Evolutionary conservation across 1,140 invertebrate species (phyloP), one percentile per base, ranked within the genome.

Genomic region (Papilio polytes): DNA sequence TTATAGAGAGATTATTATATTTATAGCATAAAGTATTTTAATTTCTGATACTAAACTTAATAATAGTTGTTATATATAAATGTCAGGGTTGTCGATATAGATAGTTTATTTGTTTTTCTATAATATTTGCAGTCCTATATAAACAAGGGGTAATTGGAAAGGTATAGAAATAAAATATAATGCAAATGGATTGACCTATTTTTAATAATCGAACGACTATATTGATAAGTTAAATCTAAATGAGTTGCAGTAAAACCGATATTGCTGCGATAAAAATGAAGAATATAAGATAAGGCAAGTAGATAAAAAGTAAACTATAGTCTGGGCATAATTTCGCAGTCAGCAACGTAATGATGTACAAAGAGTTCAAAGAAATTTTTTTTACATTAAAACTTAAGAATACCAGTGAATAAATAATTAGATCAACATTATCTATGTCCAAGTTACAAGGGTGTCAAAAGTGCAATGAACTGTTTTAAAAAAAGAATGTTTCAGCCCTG

Each of bases 141-240:
- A 8, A 20, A 74, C 0, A 7, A 48, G 46, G 18, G 3, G 31
- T 7, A 26, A 3, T 18, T 10, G 20, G 12, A 70, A 31, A 31
- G 12, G 13, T 2, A 48, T 31, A 31, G 3, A 3, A 12, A 48
- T 31, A 8, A 22, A 31, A 13, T 66, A 13, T 66, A 66, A 31
- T 13, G 26, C 63, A 31, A 70, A 36, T 36, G 63, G 63, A 70
- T 15, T 74, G 74, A 15, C 41, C 46, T 74, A 53, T 48, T 74
- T 74, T 74, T 12, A 48, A 51, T 53, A 48, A 74, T 46, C 48
- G 48, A 51, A 48, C 46, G 18, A 48, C 10, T 48, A 48, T 15
- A 13, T 18, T 53, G 74, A 74, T 51, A 74, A 74, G 44, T 51
- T 26, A 26, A 74, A 74, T 74, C 44, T 51, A 74, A 48, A 74